Evolutionary conservation across 2,888 invertebrate genomes (phyloP).

Genomic region (Neoaliturus tenellus): DNA sequence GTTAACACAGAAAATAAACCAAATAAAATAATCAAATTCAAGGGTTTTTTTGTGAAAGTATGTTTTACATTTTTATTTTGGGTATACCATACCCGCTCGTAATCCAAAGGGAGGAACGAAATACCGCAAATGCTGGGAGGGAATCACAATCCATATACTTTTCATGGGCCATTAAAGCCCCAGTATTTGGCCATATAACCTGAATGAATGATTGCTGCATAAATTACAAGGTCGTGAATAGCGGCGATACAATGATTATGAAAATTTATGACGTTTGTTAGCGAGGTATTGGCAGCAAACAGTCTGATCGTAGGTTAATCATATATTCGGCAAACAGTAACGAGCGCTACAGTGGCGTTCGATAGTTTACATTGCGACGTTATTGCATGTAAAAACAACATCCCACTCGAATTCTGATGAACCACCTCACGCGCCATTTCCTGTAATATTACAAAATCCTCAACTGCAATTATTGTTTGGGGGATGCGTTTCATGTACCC

Average conservation of each 20-base stretch:
- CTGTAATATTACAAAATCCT: not conserved
- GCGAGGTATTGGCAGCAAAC: constrained; percentile 44
- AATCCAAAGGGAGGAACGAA: not conserved
- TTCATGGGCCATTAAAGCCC: constrained; percentile 35
- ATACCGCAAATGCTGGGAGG: not conserved
- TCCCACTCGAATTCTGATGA: not conserved
- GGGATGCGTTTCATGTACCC: no score
- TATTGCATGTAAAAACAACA: constrained; percentile 24
- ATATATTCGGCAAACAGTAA: constrained; percentile 38
- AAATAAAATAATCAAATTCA: no score
- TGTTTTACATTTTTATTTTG: no score
- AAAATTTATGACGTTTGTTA: constrained; percentile 49
- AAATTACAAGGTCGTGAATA: constrained; percentile 44
- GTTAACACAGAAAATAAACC: no score
- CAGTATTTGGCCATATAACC: constrained; percentile 44
- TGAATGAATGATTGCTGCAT: constrained; percentile 44
- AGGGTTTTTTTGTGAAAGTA: no score
- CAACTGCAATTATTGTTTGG: no score
- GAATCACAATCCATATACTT: constrained; percentile 33
- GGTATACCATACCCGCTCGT: not conserved
- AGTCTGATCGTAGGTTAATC: constrained; percentile 45
- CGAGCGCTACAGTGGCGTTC: not conserved
- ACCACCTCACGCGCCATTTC: not conserved
- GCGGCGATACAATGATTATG: constrained; percentile 48
- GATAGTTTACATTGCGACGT: constrained; percentile 19